Percentiles rank a stretch among this genome's conserved stretches.
phyloP scores from a whole-genome alignment of 1,140 invertebrate genomes.

The Diabrotica virgifera region DNA sequence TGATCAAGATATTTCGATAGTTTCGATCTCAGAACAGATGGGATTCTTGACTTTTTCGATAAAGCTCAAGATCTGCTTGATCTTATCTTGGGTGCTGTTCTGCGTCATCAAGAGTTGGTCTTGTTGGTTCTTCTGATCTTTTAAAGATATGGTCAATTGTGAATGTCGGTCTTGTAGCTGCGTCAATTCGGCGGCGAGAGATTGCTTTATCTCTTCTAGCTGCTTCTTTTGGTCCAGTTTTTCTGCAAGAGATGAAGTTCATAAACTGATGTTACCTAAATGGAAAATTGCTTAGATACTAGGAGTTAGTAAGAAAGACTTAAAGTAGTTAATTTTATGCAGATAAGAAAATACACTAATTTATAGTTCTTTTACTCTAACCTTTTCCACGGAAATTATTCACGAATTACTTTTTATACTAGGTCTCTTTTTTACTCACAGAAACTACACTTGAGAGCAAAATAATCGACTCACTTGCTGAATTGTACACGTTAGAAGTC shows the following conservation, averaged over 20 bases:
- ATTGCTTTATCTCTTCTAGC: constrained; percentile 42
- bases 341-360: no score
- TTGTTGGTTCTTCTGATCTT: constrained; percentile 38
- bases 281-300: not conserved
- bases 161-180: constrained; percentile 45
- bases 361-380: no score
- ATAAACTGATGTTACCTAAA: constrained; percentile 2
- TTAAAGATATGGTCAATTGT: constrained; percentile 43
- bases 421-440: no score
- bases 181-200: constrained; percentile 40
- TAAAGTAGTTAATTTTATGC: no score
- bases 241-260: constrained; percentile 36
- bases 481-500: no score
- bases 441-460: no score
- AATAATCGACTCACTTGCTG: no score
- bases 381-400: no score
- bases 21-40: not conserved
- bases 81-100: constrained; percentile 41
- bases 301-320: no score
- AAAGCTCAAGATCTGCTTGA: constrained; percentile 42
- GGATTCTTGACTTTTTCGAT: constrained; percentile 38
- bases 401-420: no score
- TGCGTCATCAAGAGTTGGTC: constrained; percentile 37
- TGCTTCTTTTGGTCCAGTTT: constrained; percentile 43
- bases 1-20: not conserved